Percentiles rank a stretch among this genome's conserved stretches.
phyloP scores from a whole-genome alignment of 2,797 vertebrate genomes.

The Takifugu rubripes region DNA sequence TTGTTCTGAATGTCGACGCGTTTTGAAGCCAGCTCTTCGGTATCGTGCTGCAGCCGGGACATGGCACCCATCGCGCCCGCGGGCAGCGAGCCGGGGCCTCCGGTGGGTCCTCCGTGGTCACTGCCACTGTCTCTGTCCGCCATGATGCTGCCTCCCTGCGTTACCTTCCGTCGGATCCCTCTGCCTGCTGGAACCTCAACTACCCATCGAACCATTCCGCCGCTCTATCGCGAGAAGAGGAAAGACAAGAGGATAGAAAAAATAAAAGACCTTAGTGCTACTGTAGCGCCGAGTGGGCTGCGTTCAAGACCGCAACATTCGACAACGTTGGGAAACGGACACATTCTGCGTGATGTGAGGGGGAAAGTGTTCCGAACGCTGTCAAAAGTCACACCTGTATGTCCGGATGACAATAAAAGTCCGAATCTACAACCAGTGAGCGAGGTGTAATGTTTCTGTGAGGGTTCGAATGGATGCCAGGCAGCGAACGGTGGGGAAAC shows the following conservation, averaged over 20 bases:
- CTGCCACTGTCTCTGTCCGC: conserved; percentile 98
- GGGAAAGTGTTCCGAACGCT: no score
- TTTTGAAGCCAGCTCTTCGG: conserved; percentile 98
- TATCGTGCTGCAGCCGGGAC: conserved; percentile 92
- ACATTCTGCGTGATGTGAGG: neutral
- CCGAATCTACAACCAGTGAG: no score
- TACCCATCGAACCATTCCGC: conserved; percentile 78
- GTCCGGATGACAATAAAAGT: no score
- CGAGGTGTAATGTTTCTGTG: no score
- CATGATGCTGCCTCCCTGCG: conserved; percentile 92
- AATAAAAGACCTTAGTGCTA: conserved; percentile 48
- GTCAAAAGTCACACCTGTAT: no score
- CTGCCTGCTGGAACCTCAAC: conserved; percentile 85
- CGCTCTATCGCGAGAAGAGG: conserved; percentile 87
- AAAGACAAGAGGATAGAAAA: conserved; percentile 40
- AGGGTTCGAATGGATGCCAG: no score
- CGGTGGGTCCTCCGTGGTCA: conserved; percentile 90
- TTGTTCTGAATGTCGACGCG: conserved; percentile 99
- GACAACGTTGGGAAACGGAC: conserved; percentile 27
- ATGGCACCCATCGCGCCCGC: conserved; percentile 82
- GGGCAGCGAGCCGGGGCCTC: conserved; percentile 82
- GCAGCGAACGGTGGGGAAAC: no score
- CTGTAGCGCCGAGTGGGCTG: conserved; percentile 50
- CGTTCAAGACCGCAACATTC: conserved; percentile 56
- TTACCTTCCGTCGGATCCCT: conserved; percentile 83